Evolutionary conservation across 1,140 invertebrate genomes (phyloP), one percentile per base, ranked within the genome.

Genomic region (Cataglyphis hispanica): DNA sequence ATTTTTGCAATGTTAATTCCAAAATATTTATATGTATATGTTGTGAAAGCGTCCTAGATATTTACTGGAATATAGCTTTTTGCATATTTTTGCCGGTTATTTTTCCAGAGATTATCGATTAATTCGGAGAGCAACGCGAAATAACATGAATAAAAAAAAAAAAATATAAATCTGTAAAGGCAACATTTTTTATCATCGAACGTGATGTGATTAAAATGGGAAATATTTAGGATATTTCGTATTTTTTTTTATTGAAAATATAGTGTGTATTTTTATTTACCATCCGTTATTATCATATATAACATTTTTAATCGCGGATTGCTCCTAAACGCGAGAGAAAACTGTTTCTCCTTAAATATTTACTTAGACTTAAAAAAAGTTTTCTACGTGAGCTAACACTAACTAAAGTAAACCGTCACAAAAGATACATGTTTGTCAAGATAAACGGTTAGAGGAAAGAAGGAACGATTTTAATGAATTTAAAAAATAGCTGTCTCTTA

Each of bases 301-400:
- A 6, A n/a, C n/a, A 58, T 58, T 75, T 58, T 19, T 16, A 40
- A 75, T 60, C 53, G 22, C 22, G n/a, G 34, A 56, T 69, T 25
- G 0, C n/a, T 56, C 31, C 10, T 56, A 31, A 4, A 50, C 13
- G 70, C n/a, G 27, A 22, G 37, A 74, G 27, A 56, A 19, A 72
- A 31, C 8, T n/a, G 16, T 37, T 74, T 53, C 37, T 50, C 27
- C 25, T 25, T 53, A 70, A 70, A 70, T 70, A 70, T 70, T 70
- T 31, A 53, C 16, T 75, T 60, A 60, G n/a, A 60, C 50, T 25
- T 25, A 58, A 25, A 75, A 75, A 60, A n/a, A 25, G 22, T 6
- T 60, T 37, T 25, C n/a, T 22, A 6, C 25, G 53, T 27, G 19
- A 58, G 7, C n/a, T 16, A 25, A 11, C n/a, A 16, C 34, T 40